A percentile compares a stretch with the other conserved stretches of the same genome.
Evolutionary conservation across 2,888 invertebrate species (phyloP).

Genomic region (Tuta absoluta): DNA sequence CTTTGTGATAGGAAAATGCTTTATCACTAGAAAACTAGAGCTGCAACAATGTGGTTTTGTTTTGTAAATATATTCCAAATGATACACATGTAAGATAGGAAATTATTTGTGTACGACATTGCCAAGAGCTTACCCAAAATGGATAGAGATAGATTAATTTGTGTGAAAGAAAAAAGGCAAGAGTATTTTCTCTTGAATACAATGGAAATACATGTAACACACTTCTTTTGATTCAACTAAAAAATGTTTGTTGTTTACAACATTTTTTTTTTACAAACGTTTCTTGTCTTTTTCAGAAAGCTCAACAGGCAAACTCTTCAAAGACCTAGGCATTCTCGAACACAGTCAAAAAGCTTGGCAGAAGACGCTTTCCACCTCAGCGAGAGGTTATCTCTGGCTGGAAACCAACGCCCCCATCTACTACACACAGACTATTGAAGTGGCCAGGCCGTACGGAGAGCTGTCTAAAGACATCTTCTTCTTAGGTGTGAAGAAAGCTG

Average conservation of each 20-base stretch:
- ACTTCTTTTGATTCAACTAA: too few relatives aligned
- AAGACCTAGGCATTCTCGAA: slow-evolving; percentile 83
- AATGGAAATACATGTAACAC: too few relatives aligned
- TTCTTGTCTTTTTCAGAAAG: slow-evolving; percentile 77
- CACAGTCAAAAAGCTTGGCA: slow-evolving; percentile 84
- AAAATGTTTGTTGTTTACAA: neutral
- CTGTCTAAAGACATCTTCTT: slow-evolving; percentile 81
- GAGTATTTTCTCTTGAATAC: too few relatives aligned
- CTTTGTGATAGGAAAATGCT: neutral
- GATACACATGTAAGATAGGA: neutral
- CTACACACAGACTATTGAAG: slow-evolving; percentile 77
- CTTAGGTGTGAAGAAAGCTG: slow-evolving; percentile 71
- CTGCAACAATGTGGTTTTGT: neutral
- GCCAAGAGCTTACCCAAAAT: neutral
- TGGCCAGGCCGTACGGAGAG: slow-evolving; percentile 83
- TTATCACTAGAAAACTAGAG: neutral
- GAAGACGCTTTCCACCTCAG: slow-evolving; percentile 81
- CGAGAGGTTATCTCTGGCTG: slow-evolving; percentile 84
- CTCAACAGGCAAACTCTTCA: slow-evolving; percentile 83
- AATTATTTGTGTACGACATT: neutral
- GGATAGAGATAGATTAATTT: neutral
- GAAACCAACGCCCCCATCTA: slow-evolving; percentile 86
- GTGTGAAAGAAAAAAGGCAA: too few relatives aligned
- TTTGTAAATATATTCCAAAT: neutral
- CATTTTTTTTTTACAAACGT: neutral